These are phyloP conservation scores for Aleiodes alternator DNA, from an alignment of 2,888 invertebrate genomes.

Conservation along the genomic window DNA sequence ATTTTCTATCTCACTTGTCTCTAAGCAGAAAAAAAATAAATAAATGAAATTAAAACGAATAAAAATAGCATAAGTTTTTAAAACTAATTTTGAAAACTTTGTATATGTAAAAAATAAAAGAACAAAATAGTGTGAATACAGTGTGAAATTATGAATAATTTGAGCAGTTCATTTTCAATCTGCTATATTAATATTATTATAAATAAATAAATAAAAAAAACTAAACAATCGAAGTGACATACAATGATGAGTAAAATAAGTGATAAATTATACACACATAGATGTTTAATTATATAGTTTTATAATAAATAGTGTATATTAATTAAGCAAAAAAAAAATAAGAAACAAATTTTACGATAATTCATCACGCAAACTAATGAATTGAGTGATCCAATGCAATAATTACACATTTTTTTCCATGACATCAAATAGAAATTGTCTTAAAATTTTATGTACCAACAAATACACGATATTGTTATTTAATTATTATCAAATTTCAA, in stretches of 20 bases:
- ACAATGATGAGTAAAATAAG: conserved; percentile 29
- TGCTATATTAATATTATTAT: background rate
- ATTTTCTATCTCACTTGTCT: conserved; percentile 24
- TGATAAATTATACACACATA: conserved; percentile 46
- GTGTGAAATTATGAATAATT: background rate
- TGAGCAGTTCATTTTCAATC: background rate
- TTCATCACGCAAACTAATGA: no score
- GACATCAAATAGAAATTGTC: no score
- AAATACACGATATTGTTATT: no score
- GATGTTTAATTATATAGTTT: conserved; percentile 54
- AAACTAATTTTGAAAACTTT: no score
- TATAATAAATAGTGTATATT: conserved; percentile 51
- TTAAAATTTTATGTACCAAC: no score
- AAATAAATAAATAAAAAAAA: background rate
- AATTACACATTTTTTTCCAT: no score
- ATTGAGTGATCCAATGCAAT: no score
- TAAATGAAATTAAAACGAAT: no score
- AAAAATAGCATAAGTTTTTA: no score
- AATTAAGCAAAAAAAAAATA: conserved; percentile 43
- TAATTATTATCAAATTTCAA: conserved; percentile 44
- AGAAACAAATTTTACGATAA: conserved; percentile 49
- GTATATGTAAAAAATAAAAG: no score
- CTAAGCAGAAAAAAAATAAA: background rate
- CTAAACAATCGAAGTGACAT: conserved; percentile 24
- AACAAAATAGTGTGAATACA: background rate